Percentiles rank a stretch among this genome's conserved stretches.
phyloP scores from a whole-genome alignment of 2,113 vertebrate species.

The Struthidea cinerea region DNA sequence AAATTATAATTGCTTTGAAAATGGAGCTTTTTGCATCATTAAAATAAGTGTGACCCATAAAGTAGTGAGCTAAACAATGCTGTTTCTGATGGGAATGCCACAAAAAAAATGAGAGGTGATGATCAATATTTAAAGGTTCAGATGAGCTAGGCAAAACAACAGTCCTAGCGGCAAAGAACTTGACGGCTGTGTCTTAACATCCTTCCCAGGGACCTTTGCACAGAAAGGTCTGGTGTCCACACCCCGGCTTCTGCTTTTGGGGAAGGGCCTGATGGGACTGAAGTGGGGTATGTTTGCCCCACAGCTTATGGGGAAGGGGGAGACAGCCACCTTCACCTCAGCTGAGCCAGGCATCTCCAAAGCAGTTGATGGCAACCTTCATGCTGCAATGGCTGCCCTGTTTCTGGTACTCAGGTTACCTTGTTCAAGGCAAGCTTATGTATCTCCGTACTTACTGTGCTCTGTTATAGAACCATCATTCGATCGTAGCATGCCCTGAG shows the following conservation, averaged over 20 bases:
- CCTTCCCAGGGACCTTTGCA: neutral
- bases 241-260: neutral
- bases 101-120: neutral
- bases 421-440: neutral
- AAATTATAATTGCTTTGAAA: neutral
- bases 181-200: neutral
- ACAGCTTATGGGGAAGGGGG: neutral
- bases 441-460: neutral
- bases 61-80: neutral
- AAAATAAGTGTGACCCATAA: neutral
- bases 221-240: neutral
- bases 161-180: neutral
- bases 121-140: neutral
- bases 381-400: neutral
- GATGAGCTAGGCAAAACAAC: neutral
- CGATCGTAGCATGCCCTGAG: too few species aligned
- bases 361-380: neutral
- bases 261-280: neutral
- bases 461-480: neutral
- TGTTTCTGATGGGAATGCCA: neutral
- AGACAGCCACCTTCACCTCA: neutral
- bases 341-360: neutral
- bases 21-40: neutral
- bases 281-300: neutral
- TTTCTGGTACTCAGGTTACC: neutral